Evolutionary conservation across 37 sponge, comb jelly and placozoan species (phyloP).

Genomic region (Mnemiopsis leidyi): DNA sequence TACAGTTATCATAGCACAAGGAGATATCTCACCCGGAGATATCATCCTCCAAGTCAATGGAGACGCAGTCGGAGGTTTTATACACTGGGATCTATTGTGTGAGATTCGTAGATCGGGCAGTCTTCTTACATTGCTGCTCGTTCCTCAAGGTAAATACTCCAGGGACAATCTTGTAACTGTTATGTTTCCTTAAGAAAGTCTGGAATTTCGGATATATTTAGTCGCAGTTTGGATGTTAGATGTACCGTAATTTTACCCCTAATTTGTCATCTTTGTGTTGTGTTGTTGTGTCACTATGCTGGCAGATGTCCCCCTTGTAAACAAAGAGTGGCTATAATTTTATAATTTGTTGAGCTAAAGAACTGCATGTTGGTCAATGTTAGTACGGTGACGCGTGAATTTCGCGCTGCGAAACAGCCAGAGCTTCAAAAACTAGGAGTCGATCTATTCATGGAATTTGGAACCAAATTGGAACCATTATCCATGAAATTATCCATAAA

Average conservation of each 20-base stretch:
- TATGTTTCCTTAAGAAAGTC: no score
- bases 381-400: neutral
- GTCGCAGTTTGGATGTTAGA: no score
- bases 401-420: neutral
- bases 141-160: slow-evolving; percentile 38
- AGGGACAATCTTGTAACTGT: no score
- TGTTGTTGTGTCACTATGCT: neutral
- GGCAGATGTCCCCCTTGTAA: neutral
- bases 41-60: slow-evolving; percentile 58
- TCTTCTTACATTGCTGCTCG: slow-evolving; percentile 20
- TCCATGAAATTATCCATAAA: no score
- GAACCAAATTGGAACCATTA: no score
- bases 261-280: neutral
- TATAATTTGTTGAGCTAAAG: neutral
- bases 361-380: neutral
- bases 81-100: slow-evolving; percentile 61
- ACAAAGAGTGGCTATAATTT: neutral
- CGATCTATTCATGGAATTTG: no score
- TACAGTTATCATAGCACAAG: slow-evolving; percentile 52
- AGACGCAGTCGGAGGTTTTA: slow-evolving; percentile 42
- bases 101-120: slow-evolving; percentile 62
- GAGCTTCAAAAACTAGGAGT: neutral
- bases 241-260: neutral
- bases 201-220: no score
- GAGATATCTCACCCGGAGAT: slow-evolving; percentile 42